Evolutionary conservation across 2,888 invertebrate species (phyloP).

Genomic region (Drosophila meridionalis): DNA sequence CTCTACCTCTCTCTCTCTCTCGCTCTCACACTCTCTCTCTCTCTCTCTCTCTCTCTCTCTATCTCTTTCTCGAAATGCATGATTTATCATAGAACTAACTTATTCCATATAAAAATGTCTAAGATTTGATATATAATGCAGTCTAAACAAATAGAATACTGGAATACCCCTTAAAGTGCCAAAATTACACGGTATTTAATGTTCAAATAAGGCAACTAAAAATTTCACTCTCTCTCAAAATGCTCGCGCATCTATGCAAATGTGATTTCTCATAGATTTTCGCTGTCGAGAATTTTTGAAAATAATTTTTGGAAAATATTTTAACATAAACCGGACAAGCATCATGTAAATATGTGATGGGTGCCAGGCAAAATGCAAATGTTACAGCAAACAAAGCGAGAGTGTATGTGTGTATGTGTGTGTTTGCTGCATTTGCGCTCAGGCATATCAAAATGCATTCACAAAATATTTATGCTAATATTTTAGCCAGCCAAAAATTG

Average conservation of each 20-base stretch:
- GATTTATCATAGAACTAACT: too few relatives aligned
- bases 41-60: too few relatives aligned
- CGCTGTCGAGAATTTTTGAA: slow-evolving; percentile 26
- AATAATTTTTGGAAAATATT: slow-evolving; percentile 37
- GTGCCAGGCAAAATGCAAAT: slow-evolving; percentile 42
- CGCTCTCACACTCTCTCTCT: too few relatives aligned
- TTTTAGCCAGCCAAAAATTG: slow-evolving; percentile 55
- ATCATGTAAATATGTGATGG: slow-evolving; percentile 42
- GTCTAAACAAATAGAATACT: too few relatives aligned
- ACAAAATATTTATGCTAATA: slow-evolving; percentile 72
- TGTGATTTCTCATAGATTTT: slow-evolving; percentile 25
- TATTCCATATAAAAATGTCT: too few relatives aligned
- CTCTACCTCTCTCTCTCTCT: too few relatives aligned
- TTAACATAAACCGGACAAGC: slow-evolving; percentile 31
- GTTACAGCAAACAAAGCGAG: slow-evolving; percentile 16
- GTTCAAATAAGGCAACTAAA: slow-evolving; percentile 33
- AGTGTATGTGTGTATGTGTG: slow-evolving; percentile 1
- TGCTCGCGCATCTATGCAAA: slow-evolving; percentile 21
- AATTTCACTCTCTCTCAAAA: neutral
- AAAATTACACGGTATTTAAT: neutral
- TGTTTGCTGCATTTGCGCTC: slow-evolving; percentile 15
- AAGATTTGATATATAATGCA: too few relatives aligned
- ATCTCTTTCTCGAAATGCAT: too few relatives aligned
- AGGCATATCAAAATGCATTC: slow-evolving; percentile 54
- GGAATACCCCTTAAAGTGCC: too few relatives aligned